Conservation (phyloP, 2,888 invertebrate species). For the Tricholauxania praeusta region DNA sequence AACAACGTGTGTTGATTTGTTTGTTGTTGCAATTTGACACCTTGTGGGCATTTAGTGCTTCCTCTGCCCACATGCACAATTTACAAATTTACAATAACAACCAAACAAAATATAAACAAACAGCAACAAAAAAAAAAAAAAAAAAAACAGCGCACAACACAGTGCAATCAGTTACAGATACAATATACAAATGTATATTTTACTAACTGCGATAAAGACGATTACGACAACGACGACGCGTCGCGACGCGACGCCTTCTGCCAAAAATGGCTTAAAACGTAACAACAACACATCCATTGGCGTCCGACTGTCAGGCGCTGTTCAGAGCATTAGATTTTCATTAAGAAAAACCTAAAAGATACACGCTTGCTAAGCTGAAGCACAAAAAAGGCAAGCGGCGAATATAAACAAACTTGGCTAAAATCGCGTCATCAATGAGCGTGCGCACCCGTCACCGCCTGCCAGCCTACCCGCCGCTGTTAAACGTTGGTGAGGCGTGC, state of each 20-base stretch:
- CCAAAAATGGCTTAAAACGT: slow-evolving; percentile 41
- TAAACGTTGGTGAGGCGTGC: slow-evolving; percentile 48
- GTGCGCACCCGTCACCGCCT: background rate
- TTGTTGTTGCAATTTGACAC: slow-evolving; percentile 62
- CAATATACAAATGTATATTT: slow-evolving; percentile 13
- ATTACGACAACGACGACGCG: too few relatives aligned
- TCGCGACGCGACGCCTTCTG: slow-evolving; percentile 18
- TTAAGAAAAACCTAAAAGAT: slow-evolving; percentile 32
- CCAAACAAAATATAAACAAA: slow-evolving; percentile 29
- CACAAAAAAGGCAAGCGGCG: slow-evolving; percentile 6
- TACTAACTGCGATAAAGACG: slow-evolving; percentile 16
- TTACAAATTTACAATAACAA: slow-evolving; percentile 27
- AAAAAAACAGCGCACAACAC: slow-evolving; percentile 23
- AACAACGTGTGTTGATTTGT: slow-evolving; percentile 9
- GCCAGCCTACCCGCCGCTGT: slow-evolving; percentile 27
- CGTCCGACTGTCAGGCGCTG: slow-evolving; percentile 15
- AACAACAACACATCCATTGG: slow-evolving; percentile 31
- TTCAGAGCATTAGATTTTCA: slow-evolving; percentile 12
- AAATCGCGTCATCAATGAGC: slow-evolving; percentile 19
- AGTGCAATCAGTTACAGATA: slow-evolving; percentile 1
- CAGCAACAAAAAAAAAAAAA: slow-evolving; percentile 36
- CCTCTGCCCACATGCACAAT: slow-evolving; percentile 61
- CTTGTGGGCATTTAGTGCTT: slow-evolving; percentile 66
- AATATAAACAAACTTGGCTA: slow-evolving; percentile 1
- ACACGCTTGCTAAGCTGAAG: slow-evolving; percentile 49